Conservation (phyloP, 2,888 invertebrate species). For the Synergus itoensis region DNA sequence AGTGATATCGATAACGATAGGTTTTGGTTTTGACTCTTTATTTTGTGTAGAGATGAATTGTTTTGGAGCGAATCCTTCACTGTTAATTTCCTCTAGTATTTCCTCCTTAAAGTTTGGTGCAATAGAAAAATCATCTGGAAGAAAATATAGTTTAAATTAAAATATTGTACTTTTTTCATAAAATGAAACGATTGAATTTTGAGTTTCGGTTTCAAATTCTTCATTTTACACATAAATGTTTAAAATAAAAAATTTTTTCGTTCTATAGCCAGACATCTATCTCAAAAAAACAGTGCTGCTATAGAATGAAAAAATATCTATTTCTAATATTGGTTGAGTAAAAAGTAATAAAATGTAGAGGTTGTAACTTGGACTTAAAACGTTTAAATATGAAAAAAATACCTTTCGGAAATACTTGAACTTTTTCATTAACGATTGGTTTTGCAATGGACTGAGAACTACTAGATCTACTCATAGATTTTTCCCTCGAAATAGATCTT, state of each 20-base stretch:
- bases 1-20: constrained; percentile 86
- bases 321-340: too few relatives aligned
- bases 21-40: constrained; percentile 83
- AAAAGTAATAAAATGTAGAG: too few relatives aligned
- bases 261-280: too few relatives aligned
- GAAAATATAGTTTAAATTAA: background rate
- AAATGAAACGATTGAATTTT: background rate
- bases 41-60: constrained; percentile 79
- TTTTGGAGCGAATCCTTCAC: constrained; percentile 84
- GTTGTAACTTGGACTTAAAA: too few relatives aligned
- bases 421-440: constrained; percentile 60
- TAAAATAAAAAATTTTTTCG: too few relatives aligned
- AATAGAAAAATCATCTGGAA: constrained; percentile 71
- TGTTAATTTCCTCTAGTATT: constrained; percentile 85
- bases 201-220: too few relatives aligned
- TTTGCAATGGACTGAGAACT: constrained; percentile 71
- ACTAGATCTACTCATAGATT: constrained; percentile 72
- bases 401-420: constrained; percentile 65
- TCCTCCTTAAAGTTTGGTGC: constrained; percentile 75
- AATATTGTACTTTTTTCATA: constrained; percentile 11
- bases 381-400: constrained; percentile 15
- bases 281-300: too few relatives aligned
- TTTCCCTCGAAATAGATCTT: constrained; percentile 72
- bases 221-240: too few relatives aligned
- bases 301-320: too few relatives aligned